These are phyloP conservation scores for Lemur catta DNA, from an alignment of 2,797 vertebrate species.

Conservation along the genomic window DNA sequence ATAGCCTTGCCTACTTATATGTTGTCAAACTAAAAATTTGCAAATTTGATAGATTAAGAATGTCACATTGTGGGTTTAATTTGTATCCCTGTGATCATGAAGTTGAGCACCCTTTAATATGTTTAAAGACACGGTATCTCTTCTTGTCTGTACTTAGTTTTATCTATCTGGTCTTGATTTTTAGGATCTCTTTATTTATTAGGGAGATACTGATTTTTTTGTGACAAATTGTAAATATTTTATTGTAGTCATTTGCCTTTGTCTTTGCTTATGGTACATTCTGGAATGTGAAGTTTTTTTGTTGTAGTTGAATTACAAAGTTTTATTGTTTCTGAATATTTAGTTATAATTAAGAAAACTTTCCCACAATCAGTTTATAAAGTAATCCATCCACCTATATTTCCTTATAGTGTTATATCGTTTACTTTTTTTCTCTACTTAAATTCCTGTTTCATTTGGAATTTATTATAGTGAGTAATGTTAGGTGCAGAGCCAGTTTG, in stretches of 20 bases:
- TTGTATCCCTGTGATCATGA: not conserved
- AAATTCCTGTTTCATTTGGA: not conserved
- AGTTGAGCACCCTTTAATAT: not conserved
- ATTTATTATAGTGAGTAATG: not conserved
- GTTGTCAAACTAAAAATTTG: not conserved
- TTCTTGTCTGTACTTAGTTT: not conserved
- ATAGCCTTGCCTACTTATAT: not conserved
- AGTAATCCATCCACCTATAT: not conserved
- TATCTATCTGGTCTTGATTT: not conserved
- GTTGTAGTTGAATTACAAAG: not conserved
- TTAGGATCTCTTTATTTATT: not conserved
- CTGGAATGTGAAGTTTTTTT: not conserved
- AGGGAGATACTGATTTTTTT: not conserved
- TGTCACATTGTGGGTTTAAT: not conserved
- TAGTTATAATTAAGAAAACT: not conserved
- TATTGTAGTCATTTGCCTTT: not conserved
- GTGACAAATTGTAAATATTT: not conserved
- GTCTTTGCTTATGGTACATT: not conserved
- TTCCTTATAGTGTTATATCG: not conserved
- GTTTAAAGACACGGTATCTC: not conserved
- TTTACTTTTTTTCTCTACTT: not conserved
- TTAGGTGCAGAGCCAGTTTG: not conserved
- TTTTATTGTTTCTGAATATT: not conserved
- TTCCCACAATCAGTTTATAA: not conserved
- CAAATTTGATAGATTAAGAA: not conserved